phyloP scores from a whole-genome alignment of 2,113 vertebrate species.

The Sturnira hondurensis region DNA sequence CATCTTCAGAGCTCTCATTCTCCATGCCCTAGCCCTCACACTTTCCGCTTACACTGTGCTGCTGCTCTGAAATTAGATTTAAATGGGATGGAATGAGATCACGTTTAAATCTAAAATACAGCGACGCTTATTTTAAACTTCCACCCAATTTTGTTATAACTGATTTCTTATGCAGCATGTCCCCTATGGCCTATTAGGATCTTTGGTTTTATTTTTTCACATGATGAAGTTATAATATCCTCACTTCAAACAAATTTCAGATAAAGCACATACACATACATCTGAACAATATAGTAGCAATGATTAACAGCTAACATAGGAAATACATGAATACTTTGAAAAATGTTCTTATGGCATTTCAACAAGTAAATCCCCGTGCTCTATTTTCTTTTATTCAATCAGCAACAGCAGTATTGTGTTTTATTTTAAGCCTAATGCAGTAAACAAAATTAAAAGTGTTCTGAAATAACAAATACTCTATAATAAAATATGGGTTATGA shows the following conservation, averaged over 20 bases:
- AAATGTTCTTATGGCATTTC: neutral
- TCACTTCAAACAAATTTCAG: neutral
- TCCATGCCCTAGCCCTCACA: neutral
- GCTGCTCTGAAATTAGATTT: slow-evolving; percentile 38
- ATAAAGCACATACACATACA: neutral
- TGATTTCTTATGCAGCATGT: slow-evolving; percentile 25
- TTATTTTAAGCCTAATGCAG: neutral
- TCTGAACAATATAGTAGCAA: neutral
- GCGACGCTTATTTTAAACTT: slow-evolving; percentile 51
- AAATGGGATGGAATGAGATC: slow-evolving; percentile 57
- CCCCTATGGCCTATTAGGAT: neutral
- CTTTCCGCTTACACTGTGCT: slow-evolving; percentile 33
- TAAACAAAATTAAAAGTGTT: neutral
- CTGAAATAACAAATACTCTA: neutral
- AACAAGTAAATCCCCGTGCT: neutral
- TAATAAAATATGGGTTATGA: neutral
- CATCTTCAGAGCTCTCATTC: neutral
- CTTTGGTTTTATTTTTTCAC: slow-evolving; percentile 23
- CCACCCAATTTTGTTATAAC: slow-evolving; percentile 27
- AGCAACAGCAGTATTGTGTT: neutral
- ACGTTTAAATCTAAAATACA: slow-evolving; percentile 42
- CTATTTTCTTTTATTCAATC: neutral
- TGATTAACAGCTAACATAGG: neutral
- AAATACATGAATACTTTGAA: neutral
- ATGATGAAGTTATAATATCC: neutral